Conservation (phyloP, 1,140 invertebrate species). For the Adelges cooleyi region DNA sequence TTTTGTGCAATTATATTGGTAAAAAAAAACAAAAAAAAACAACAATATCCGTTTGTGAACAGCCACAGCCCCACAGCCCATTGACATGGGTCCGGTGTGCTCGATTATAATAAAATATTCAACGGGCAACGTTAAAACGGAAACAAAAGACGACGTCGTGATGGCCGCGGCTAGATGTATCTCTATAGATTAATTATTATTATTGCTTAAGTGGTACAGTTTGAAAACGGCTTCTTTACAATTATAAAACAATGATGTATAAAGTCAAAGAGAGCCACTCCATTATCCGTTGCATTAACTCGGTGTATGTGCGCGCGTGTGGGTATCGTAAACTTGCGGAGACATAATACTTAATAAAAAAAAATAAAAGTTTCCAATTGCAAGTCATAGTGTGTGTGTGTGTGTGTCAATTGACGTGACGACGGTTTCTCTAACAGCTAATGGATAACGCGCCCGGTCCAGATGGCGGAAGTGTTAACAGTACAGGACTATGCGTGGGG, state of each 20-base stretch:
- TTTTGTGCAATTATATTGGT: neutral
- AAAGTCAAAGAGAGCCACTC: neutral
- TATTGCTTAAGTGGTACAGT: conserved; percentile 23
- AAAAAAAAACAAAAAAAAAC: neutral
- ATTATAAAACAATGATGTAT: conserved; percentile 26
- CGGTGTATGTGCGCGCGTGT: neutral
- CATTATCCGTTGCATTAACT: conserved; percentile 11
- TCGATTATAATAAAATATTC: conserved; percentile 27
- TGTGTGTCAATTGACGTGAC: conserved; percentile 20
- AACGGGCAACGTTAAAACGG: conserved; percentile 19
- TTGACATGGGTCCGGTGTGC: neutral
- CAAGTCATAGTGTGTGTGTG: conserved; percentile 19
- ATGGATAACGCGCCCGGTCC: conserved; percentile 1
- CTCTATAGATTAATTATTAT: neutral
- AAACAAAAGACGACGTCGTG: conserved; percentile 20
- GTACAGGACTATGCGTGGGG: no score
- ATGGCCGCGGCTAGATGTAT: conserved; percentile 4
- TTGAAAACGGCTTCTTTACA: conserved; percentile 21
- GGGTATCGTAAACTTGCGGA: neutral
- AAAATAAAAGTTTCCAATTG: conserved; percentile 17
- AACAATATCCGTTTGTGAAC: conserved; percentile 6
- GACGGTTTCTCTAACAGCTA: conserved; percentile 9
- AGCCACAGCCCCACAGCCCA: no score
- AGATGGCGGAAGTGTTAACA: neutral
- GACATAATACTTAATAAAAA: conserved; percentile 15